Conservation (phyloP, 2,113 vertebrate species). For the Brienomyrus brachyistius region DNA sequence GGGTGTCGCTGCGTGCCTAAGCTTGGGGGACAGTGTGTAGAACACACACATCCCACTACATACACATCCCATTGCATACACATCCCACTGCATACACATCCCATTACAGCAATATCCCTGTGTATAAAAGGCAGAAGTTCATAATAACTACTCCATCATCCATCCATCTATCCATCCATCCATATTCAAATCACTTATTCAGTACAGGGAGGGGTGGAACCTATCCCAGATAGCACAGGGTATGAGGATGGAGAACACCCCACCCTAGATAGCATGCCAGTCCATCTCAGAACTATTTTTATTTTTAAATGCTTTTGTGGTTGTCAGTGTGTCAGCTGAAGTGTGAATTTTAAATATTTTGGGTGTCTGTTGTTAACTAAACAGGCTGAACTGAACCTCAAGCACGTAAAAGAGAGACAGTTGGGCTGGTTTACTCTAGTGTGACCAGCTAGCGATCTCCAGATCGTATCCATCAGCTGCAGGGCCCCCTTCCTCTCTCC, state of each 20-base stretch:
- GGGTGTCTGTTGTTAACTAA: background rate
- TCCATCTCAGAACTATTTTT: background rate
- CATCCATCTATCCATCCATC: background rate
- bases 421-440: conserved; percentile 25
- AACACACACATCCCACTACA: background rate
- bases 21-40: background rate
- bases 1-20: background rate
- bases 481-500: background rate
- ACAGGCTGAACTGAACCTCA: background rate
- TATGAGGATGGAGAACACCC: background rate
- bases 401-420: conserved; percentile 12
- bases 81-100: no score
- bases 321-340: background rate
- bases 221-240: background rate
- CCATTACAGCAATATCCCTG: background rate
- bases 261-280: background rate
- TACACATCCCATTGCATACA: no score
- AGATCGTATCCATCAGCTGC: background rate
- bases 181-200: background rate
- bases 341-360: background rate
- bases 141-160: background rate
- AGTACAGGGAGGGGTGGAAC: background rate
- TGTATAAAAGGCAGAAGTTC: background rate
- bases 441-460: conserved; percentile 11
- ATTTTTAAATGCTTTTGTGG: background rate